These are phyloP conservation scores for Setophaga petechia DNA, from an alignment of 2,113 vertebrate genomes.

Conservation along the genomic window DNA sequence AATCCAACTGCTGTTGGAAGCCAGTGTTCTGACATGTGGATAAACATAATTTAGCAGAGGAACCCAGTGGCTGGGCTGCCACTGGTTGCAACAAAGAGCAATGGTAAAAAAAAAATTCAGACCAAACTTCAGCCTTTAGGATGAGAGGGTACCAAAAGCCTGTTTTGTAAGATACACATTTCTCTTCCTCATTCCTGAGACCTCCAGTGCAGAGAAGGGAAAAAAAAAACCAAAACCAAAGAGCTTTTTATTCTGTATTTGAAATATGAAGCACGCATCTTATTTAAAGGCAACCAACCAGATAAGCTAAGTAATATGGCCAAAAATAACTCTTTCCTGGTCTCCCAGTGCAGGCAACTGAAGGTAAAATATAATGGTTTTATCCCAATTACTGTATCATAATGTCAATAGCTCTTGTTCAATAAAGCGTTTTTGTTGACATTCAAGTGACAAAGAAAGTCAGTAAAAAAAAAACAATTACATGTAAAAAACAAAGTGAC, in stretches of 20 bases:
- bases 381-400: neutral
- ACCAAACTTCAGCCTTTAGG: neutral
- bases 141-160: neutral
- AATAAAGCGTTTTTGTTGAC: neutral
- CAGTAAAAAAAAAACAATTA: neutral
- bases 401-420: neutral
- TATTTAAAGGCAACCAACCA: conserved; percentile 10
- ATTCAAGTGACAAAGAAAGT: neutral
- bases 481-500: neutral
- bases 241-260: neutral
- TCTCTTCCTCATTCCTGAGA: neutral
- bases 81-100: neutral
- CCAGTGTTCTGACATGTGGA: neutral
- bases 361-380: neutral
- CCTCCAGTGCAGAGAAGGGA: neutral
- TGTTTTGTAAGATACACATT: neutral
- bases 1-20: neutral
- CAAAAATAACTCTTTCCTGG: neutral
- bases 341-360: neutral
- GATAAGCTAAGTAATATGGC: neutral
- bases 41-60: neutral
- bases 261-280: neutral
- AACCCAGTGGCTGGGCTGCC: neutral
- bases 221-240: neutral
- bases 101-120: neutral